Percentiles rank a stretch among this genome's conserved stretches.
Conservation (phyloP, 2,888 invertebrate genomes). For the Camponotus fellah region DNA sequence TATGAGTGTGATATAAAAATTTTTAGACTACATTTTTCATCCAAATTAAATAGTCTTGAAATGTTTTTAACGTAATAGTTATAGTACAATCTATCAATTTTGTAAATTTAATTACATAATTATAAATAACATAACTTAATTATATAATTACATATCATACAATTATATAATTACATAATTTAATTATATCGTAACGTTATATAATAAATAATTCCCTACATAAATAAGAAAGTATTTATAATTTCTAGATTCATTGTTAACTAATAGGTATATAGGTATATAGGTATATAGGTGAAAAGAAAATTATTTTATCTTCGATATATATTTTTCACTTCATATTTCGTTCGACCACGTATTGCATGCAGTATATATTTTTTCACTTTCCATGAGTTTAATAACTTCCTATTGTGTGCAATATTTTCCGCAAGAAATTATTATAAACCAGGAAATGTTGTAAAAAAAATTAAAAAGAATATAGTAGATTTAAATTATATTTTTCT, state of each 20-base stretch:
- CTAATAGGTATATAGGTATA: neutral
- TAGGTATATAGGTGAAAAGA: neutral
- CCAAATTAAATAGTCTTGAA: neutral
- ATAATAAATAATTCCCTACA: slow-evolving; percentile 16
- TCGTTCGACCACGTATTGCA: neutral
- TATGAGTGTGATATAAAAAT: neutral
- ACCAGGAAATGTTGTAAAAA: neutral
- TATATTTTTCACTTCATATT: neutral
- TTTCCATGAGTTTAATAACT: neutral
- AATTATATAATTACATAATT: too few relatives aligned
- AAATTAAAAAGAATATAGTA: neutral
- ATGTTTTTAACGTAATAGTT: neutral
- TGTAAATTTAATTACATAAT: neutral
- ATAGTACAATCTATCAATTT: neutral
- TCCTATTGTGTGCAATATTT: neutral
- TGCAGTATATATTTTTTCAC: neutral
- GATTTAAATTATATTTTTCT: neutral
- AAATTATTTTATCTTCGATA: neutral
- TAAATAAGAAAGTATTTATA: neutral
- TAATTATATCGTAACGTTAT: neutral
- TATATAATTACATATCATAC: too few relatives aligned
- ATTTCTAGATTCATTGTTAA: slow-evolving; percentile 4
- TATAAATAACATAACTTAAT: too few relatives aligned
- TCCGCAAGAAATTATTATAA: neutral
- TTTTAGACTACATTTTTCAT: neutral